Conservation (phyloP, 2,888 invertebrate genomes). For the Xylocampa areola region DNA sequence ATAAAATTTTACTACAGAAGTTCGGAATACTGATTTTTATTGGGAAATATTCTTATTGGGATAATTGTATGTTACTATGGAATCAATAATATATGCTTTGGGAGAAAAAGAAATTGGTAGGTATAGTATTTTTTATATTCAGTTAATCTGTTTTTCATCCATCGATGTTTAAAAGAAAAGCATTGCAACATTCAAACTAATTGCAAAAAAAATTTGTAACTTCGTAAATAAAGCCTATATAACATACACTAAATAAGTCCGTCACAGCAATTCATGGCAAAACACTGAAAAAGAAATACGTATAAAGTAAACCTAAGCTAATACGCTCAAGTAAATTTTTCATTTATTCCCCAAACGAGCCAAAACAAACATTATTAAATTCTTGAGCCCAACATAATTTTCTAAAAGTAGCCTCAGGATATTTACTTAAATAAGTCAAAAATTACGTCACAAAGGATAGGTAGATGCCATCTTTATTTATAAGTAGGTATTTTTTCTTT, state of each 20-base stretch:
- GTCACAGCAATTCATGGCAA: background rate
- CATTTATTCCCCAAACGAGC: conserved; percentile 42
- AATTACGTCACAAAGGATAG: conserved; percentile 16
- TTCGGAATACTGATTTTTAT: conserved; percentile 60
- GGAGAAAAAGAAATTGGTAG: background rate
- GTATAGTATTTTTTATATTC: no score
- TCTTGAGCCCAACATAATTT: conserved; percentile 40
- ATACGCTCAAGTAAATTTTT: conserved; percentile 35
- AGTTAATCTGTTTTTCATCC: no score
- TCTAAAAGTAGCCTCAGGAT: conserved; percentile 36
- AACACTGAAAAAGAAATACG: conserved; percentile 7
- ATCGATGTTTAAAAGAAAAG: background rate
- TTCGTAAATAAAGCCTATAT: background rate
- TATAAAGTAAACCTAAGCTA: conserved; percentile 21
- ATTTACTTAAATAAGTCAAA: conserved; percentile 30
- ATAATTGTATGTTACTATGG: conserved; percentile 54
- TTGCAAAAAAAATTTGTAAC: background rate
- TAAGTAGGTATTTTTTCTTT: background rate
- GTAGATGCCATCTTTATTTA: background rate
- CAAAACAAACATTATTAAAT: conserved; percentile 53
- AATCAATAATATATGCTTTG: conserved; percentile 42
- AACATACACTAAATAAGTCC: background rate
- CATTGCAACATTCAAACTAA: no score
- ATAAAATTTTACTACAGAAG: conserved; percentile 65
- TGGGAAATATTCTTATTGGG: conserved; percentile 52